Base-by-base conservation (phyloP, 2,113 vertebrate genomes). In the Podarcis cretensis region DNA sequence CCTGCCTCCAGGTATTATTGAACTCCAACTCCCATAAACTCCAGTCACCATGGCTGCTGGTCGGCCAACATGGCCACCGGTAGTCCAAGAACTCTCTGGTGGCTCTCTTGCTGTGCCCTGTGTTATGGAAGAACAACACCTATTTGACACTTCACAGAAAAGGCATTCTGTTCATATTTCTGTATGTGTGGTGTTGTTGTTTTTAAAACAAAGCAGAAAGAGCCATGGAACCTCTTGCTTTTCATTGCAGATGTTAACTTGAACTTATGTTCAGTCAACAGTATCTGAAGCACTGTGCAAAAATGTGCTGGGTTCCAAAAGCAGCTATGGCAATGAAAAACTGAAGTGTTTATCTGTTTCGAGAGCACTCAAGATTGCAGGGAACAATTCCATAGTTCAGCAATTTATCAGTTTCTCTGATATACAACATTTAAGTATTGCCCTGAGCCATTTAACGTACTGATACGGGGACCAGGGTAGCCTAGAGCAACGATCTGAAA, bases 81-180 rank as follows among this genome's bases (percentile, higher is more conserved):
- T 12, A 54, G 48, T 54, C 48, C 48, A 54, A 54, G 10, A 54
- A 54, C 48, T 54, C 48, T 54, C 48, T 54, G 48, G 2, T 54
- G 48, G 48, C 9, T 12, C 10, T 54, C 48, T 54, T 10, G 48
- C 48, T 54, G 2, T 54, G 48, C 6, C 25, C 7, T 2, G 1
- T 27, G 59, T 77, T 6, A 25, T 48, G 1, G 4, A 35, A 27
- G 7, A 35, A 2, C 0, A 37, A 87, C 1, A n/a, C 30, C 18
- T 75, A 18, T 20, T 73, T 20, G 73, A 48, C 1, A 76, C 25
- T 25, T n/a, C 1, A 13, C 16, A 18, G 0, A 2, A 37, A 0
- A 0, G 1, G 18, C 68, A 3, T 9, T 43, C 63, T 69, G 25
- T 6, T 32, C 57, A 2, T 0, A 13, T 21, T 43, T 77, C 35